Base-by-base conservation (phyloP, 1,140 invertebrate species). In the Dermatophagoides farinae region DNA sequence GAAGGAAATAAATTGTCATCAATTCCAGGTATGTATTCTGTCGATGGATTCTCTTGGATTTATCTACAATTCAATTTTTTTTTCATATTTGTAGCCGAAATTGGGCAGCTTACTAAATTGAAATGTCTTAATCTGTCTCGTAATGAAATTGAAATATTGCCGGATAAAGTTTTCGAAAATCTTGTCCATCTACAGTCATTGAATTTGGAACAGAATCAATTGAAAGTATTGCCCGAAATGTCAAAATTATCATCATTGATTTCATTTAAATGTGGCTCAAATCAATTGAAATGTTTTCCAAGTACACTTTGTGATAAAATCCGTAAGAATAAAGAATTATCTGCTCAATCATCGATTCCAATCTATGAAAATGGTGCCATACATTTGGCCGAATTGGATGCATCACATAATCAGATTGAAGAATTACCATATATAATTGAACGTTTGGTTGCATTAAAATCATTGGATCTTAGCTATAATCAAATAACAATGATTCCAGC, bases 401-500 rank as follows among this genome's bases (percentile, higher is more conserved):
- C 83, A 1, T 79, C 77, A 66, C 72, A 76, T 8, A 88, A 88
- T 71, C 64, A 74, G 60, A 82, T 88, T 61, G 71, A 73, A 50
- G 68, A 72, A 58, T 73, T 88, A 37, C 80, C 83, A 0, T 52
- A 67, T 18, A 73, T 75, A 55, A 75, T 88, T 18, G 71, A 67
- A 16, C 64, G 70, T 1, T 69, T 88, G 31, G 69, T 75, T 14
- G 73, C 75, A 14, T 67, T 87, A 41, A 86, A 84, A 70, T 70
- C 79, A 25, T 74, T 87, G 40, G 80, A 87, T 71, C 67, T 87
- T 2, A 74, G 77, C 10, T 72, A 78, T 11, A 88, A 88, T 71
- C 70, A 74, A 60, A 68, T 88, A 22, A 77, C 73, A 54, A 66
- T 69, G 6, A 69, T 84, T 6, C 81, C 82, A 25, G 75, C 77